Percentiles rank a stretch among this genome's conserved stretches.
These are phyloP conservation scores for Aradus depressus DNA, from an alignment of 2,888 invertebrate species.

Conservation along the genomic window DNA sequence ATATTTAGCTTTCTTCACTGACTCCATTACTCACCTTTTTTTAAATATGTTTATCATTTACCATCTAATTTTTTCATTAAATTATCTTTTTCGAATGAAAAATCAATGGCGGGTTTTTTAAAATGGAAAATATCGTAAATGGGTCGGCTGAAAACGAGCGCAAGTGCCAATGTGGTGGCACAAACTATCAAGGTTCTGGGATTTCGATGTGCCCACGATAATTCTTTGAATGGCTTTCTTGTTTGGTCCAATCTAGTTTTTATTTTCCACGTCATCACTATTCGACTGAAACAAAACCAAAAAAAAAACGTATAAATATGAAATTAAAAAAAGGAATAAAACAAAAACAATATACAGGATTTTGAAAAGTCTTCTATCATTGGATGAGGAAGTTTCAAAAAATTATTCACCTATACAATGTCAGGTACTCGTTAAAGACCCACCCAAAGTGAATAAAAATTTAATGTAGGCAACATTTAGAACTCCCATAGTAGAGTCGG, in stretches of 20 bases:
- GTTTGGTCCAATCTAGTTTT: no score
- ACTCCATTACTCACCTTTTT: constrained; percentile 17
- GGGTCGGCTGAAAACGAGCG: constrained; percentile 21
- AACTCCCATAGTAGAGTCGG: no score
- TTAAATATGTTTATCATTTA: background rate
- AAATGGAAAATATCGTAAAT: constrained; percentile 18
- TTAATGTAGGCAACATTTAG: no score
- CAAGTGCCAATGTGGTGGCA: background rate
- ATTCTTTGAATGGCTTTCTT: constrained; percentile 20
- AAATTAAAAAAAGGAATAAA: no score
- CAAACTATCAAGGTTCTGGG: constrained; percentile 7
- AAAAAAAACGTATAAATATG: no score
- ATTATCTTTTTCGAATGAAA: background rate
- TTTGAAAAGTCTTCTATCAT: no score
- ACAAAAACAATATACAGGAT: no score
- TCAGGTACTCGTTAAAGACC: no score
- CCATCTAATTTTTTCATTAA: background rate
- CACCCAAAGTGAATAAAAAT: no score
- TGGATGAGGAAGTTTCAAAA: no score
- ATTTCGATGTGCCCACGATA: constrained; percentile 20
- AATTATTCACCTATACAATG: no score
- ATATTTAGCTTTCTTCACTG: constrained; percentile 24
- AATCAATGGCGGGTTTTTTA: background rate
- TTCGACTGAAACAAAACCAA: no score
- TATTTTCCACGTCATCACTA: constrained; percentile 12